Base-by-base conservation (phyloP, 2,797 vertebrate genomes). In the Oryzias sinensis region DNA sequence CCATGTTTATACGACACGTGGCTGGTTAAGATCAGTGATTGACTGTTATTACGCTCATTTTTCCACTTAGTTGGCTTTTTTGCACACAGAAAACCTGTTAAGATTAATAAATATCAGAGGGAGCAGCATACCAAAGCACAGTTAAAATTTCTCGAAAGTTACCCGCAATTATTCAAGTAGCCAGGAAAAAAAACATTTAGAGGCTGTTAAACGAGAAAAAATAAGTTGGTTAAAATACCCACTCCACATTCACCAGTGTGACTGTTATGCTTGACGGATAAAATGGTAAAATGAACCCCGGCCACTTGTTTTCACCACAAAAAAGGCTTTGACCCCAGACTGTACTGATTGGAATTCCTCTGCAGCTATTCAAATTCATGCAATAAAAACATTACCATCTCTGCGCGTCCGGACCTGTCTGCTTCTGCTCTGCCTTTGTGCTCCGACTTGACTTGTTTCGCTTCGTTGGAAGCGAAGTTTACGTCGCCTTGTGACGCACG, bases 371-470 rank as follows among this genome's bases (percentile, higher is more conserved):
- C 77, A 83, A 88, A 82, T 76, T 76, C 88, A 91, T 91, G 91
- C 90, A 93, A 93, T 93, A 93, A 93, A 91, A 87, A 66, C 81
- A 77, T 69, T 89, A 84, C 84, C 88, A 87, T 77, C 69, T 60
- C 54, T 6, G 16, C 15, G 25, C 63, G 61, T 64, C 9, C 44
- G 62, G 17, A 64, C 37, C 22, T 16, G 43, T 76, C 55, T 76
- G 24, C 24, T 3, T 20, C 4, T 27, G 25, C n/a, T 50, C 43
- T 13, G 14, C 16, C 22, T 5, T 11, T 15, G 11, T 5, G 44
- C 5, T 13, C 1, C 3, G 13, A 6, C 43, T 20, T 27, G 13
- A 6, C 43, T 20, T 27, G 8, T 40, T 42, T 6, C 7, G 15
- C 16, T 49, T 33, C 14, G 15, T 40, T 42, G 18, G 18, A 22